These are phyloP conservation scores for Halictus quadricinctus DNA, from an alignment of 2,888 invertebrate genomes.

Conservation along the genomic window DNA sequence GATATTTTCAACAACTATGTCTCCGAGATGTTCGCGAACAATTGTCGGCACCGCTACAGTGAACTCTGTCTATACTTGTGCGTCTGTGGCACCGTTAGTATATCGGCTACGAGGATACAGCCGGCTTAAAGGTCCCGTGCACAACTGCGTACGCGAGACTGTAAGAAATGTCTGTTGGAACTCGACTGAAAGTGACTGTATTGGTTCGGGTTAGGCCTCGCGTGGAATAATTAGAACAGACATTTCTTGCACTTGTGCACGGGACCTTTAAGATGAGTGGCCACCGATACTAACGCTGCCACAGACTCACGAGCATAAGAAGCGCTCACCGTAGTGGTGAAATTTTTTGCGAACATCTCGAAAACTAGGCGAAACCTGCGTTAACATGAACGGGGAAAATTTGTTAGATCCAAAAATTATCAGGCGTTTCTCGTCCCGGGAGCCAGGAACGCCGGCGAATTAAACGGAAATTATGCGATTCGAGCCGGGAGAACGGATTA, in stretches of 20 bases:
- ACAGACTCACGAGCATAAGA: not conserved
- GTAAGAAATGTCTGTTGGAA: not conserved
- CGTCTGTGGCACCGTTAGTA: not conserved
- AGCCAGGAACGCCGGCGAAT: too few relatives aligned
- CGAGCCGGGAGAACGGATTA: slow-evolving; percentile 17
- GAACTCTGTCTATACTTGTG: not conserved
- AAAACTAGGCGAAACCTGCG: too few relatives aligned
- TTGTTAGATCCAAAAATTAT: too few relatives aligned
- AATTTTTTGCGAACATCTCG: too few relatives aligned
- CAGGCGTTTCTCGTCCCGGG: too few relatives aligned
- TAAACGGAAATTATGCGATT: slow-evolving; percentile 35
- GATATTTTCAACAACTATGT: not conserved
- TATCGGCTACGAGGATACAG: not conserved
- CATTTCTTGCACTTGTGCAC: not conserved
- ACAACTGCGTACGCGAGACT: not conserved
- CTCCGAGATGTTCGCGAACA: not conserved
- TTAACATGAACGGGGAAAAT: too few relatives aligned
- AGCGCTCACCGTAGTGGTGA: not conserved
- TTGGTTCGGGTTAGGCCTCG: not conserved
- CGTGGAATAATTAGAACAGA: not conserved
- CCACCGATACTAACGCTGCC: not conserved
- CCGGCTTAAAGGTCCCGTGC: not conserved
- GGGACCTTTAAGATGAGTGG: not conserved
- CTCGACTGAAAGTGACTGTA: not conserved
- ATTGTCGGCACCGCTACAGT: not conserved